Evolutionary conservation across 2,797 vertebrate genomes (phyloP), one percentile per base, ranked within the genome.

Genomic region (Linurgus olivaceus): DNA sequence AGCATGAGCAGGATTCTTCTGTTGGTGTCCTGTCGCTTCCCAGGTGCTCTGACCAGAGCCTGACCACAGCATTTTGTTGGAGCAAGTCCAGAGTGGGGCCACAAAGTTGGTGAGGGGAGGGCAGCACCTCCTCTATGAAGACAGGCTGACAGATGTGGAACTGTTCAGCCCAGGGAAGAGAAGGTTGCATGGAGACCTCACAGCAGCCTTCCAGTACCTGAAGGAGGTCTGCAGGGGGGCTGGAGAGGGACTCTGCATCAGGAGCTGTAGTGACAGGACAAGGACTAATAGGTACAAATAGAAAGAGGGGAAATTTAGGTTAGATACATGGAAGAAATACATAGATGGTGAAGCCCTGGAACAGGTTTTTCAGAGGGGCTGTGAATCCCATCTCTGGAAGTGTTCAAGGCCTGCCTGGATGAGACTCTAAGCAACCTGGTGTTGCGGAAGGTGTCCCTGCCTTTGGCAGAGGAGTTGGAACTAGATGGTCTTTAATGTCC

Each of bases 1-100:
- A 51, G 48, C 73, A 47, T 31, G 37, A 26, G 31, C 1, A 1
- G 2, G 0, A 10, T 47, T 76, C 61, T 80, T 29, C 48, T 55
- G 3, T 31, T 57, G 26, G 16, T 67, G 16, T 61, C 59, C 47
- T 86, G 68, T 19, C 2, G 1, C 2, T 6, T 42, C 26, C 18
- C 19, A 17, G 38, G 13, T 58, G 28, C 58, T 77, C 68, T 62
- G 28, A 70, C 23, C 28, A 74, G 23, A 92, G 50, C 35, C 40
- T 31, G 29, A 11, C 38, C 21, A 9, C 35, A 28, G 20, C 11
- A 6, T 42, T 77, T 63, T 24, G 19, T 42, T 48, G 52, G 31
- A 21, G 11, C 0, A 0, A 59, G 16, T 35, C 66, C 66, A 28
- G 59, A 47, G 45, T 2, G 44, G 18, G 4, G 9, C 17, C 17